A percentile compares a stretch with the other conserved stretches of the same genome.
Conservation (phyloP, 2,888 invertebrate genomes). For the Synanthedon vespiformis region DNA sequence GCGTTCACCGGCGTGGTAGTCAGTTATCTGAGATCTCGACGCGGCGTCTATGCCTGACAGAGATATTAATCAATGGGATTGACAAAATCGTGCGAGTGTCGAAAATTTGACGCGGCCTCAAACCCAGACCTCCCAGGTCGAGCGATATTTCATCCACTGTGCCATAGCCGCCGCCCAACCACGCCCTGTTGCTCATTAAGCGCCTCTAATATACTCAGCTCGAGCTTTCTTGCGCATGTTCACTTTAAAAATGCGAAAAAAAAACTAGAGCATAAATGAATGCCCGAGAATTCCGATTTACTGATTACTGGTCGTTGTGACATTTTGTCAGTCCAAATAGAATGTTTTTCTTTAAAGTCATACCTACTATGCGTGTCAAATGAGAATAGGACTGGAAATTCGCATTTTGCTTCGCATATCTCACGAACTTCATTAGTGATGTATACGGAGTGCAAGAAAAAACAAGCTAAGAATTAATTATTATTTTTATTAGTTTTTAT, state of each 20-base stretch:
- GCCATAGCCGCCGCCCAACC: constrained; percentile 41
- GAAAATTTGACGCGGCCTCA: constrained; percentile 52
- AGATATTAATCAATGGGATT: constrained; percentile 60
- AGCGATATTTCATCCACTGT: constrained; percentile 58
- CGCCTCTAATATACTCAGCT: constrained; percentile 48
- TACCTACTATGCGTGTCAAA: too few relatives aligned
- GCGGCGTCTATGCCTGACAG: constrained; percentile 27
- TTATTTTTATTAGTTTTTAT: too few relatives aligned
- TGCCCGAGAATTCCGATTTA: too few relatives aligned
- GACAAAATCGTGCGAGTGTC: constrained; percentile 68
- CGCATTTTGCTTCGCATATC: too few relatives aligned
- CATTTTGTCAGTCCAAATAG: too few relatives aligned
- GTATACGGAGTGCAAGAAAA: too few relatives aligned
- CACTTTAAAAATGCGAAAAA: neutral
- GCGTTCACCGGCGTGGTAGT: constrained; percentile 18
- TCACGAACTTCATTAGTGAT: too few relatives aligned
- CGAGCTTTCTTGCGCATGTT: constrained; percentile 14
- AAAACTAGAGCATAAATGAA: too few relatives aligned
- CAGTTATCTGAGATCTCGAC: constrained; percentile 40
- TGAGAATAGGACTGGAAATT: too few relatives aligned
- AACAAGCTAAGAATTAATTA: too few relatives aligned
- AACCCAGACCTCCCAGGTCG: constrained; percentile 60
- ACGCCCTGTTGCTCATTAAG: constrained; percentile 59
- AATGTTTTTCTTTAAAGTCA: too few relatives aligned
- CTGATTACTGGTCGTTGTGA: too few relatives aligned